Base-by-base conservation (phyloP, 2,888 invertebrate genomes). In the Leptopterna dolabrata region DNA sequence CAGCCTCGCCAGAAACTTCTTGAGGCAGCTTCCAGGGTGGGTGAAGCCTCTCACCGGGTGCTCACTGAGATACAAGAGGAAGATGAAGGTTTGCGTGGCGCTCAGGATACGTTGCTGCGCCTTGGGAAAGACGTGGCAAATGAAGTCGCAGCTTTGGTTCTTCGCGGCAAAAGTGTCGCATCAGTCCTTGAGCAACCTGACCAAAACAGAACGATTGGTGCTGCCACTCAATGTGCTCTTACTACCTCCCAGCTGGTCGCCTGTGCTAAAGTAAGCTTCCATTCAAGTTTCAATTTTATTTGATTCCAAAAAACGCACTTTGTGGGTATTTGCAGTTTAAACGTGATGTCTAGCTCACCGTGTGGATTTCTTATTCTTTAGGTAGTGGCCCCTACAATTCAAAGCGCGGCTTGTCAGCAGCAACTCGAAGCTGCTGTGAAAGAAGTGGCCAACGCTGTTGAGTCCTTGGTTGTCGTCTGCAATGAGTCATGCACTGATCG, bases 161-260 rank as follows among this genome's bases (percentile, higher is more conserved):
- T 99, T 86, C 97, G 97, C 91, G 99, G 99, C 0, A 99, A 99
- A 93, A 97, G 97, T 90, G 98, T 99, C 89, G 98, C 99, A 0
- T 96, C 97, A 0, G 96, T 96, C 90, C 96, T 96, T 91, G 94
- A 95, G 78, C 95, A 96, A 90, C 95, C 94, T 51, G 94, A 95
- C 43, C 97, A 97, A 92, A 97, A 97, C 92, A 93, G 94, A 90
- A 97, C 99, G 76, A 99, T 99, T 90, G 96, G 97, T 0, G 97
- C 98, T 0, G 99, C 99, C 0, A 99, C 99, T 0, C 90, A 98
- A 91, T 98, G 98, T 92, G 99, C 99, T 0, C 93, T 99, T 70
- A 98, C 99, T 7, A 99, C 99, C 6, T 99, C 99, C 63, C 99
- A 99, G 91, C 93, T 99, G 1, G 99, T 99, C 0, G 99, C 99